Percentiles rank a stretch among this genome's conserved stretches.
These are phyloP conservation scores for Lanistes nyassanus DNA, from an alignment of 1,140 invertebrate species.

Conservation along the genomic window DNA sequence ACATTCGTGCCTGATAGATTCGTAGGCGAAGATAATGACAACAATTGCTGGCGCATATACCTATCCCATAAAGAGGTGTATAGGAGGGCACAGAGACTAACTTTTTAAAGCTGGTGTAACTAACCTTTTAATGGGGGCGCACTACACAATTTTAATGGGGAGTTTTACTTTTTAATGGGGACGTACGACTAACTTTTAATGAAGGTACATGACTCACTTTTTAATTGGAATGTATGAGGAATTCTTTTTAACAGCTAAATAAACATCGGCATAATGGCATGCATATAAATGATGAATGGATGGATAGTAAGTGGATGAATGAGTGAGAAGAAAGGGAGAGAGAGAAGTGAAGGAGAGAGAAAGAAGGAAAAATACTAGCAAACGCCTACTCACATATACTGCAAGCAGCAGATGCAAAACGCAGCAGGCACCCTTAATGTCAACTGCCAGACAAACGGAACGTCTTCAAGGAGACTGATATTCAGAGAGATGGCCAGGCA, in stretches of 20 bases:
- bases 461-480: background rate
- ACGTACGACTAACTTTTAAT: background rate
- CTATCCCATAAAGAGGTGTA: too few species aligned
- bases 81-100: too few species aligned
- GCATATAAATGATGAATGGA: background rate
- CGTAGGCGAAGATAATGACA: background rate
- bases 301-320: background rate
- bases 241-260: background rate
- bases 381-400: background rate
- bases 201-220: background rate
- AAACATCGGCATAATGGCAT: background rate
- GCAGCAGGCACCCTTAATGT: too few species aligned
- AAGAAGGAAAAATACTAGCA: background rate
- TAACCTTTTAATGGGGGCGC: too few species aligned
- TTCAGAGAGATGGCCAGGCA: background rate
- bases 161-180: background rate
- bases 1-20: background rate
- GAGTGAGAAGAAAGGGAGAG: background rate
- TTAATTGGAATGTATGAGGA: background rate
- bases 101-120: too few species aligned
- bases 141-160: background rate
- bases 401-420: too few species aligned
- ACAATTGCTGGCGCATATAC: too few species aligned
- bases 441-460: background rate
- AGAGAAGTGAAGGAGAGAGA: background rate